Conservation (phyloP, 2,888 invertebrate species). For the Nesidiocoris tenuis region DNA sequence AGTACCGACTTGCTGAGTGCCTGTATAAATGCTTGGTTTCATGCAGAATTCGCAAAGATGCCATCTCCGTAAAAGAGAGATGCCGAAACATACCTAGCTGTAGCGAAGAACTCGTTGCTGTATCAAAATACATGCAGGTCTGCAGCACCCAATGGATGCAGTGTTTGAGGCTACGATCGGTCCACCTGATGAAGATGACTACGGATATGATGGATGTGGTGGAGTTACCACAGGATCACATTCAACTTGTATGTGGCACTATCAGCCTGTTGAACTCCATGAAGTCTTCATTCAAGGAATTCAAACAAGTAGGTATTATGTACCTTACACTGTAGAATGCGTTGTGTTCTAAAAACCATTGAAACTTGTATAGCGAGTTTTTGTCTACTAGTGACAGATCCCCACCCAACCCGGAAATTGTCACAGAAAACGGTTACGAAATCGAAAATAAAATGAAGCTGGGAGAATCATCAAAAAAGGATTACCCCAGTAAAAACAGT, state of each 20-base stretch:
- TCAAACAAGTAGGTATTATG: conserved; percentile 46
- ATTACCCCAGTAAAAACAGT: too few species aligned
- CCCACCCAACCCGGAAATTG: too few species aligned
- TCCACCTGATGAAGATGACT: conserved; percentile 65
- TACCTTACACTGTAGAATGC: too few species aligned
- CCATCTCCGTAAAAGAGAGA: conserved; percentile 58
- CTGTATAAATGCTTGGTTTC: too few species aligned
- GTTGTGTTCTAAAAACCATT: too few species aligned
- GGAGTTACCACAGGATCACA: conserved; percentile 68
- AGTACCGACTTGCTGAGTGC: too few species aligned
- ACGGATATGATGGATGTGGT: conserved; percentile 75
- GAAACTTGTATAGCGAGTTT: too few species aligned
- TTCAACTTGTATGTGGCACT: conserved; percentile 75
- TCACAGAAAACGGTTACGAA: too few species aligned
- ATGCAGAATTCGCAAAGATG: conserved; percentile 24
- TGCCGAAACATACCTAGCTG: conserved; percentile 73
- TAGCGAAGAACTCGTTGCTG: conserved; percentile 77
- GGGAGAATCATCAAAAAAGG: too few species aligned
- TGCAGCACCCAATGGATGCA: conserved; percentile 73
- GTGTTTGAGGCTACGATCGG: conserved; percentile 68
- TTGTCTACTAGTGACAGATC: too few species aligned
- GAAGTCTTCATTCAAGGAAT: conserved; percentile 74
- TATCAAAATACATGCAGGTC: conserved; percentile 76
- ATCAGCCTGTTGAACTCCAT: conserved; percentile 82
- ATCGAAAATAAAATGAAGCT: too few species aligned